phyloP scores from a whole-genome alignment of 2,797 vertebrate genomes.

The Pseudotriccus pelzelni region DNA sequence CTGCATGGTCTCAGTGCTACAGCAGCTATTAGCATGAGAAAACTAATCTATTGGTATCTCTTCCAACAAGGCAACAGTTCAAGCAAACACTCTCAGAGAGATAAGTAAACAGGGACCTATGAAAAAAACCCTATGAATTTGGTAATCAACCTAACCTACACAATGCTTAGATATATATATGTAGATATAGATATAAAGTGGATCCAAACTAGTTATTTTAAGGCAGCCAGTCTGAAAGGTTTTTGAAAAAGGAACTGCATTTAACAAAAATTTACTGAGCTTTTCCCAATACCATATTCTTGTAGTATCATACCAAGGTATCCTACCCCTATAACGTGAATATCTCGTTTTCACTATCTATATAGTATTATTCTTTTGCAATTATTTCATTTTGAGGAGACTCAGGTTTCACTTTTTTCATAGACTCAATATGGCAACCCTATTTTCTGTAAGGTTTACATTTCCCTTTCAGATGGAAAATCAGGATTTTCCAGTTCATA shows the following conservation, averaged over 20 bases:
- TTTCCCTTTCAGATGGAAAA: background rate
- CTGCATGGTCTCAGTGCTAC: background rate
- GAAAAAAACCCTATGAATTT: accelerated
- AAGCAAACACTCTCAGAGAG: background rate
- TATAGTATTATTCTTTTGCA: background rate
- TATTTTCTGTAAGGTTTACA: background rate
- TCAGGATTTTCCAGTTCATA: background rate
- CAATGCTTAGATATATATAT: background rate
- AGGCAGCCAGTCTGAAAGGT: background rate
- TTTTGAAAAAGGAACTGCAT: background rate
- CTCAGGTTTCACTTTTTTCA: background rate
- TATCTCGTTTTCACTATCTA: background rate
- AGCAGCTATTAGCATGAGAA: background rate
- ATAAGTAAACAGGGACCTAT: background rate
- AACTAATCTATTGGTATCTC: background rate
- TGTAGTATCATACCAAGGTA: background rate
- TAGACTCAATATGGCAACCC: background rate
- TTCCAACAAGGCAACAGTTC: background rate
- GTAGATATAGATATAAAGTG: background rate
- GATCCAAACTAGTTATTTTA: background rate
- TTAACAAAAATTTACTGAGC: background rate
- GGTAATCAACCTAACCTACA: background rate
- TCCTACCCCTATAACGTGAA: no score
- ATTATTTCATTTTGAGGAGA: background rate
- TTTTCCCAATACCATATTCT: background rate